Conservation (phyloP, 2,797 vertebrate species). For the Lacerta agilis region DNA sequence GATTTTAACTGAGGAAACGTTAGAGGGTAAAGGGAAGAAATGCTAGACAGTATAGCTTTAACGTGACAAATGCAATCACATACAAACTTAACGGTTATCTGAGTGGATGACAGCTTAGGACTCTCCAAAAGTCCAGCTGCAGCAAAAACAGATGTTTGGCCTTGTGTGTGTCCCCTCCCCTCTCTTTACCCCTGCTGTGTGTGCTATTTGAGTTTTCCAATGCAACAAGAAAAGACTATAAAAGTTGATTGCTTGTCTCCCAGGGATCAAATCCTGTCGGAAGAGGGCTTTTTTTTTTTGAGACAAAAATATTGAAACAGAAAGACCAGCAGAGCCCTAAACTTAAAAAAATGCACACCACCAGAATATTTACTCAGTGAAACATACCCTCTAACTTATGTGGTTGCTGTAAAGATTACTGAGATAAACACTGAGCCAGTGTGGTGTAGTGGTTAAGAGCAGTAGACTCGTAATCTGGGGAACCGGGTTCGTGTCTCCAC, state of each 20-base stretch:
- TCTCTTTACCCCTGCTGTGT: too few species aligned
- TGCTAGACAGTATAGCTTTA: background rate
- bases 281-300: background rate
- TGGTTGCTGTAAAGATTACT: too few species aligned
- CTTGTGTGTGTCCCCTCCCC: too few species aligned
- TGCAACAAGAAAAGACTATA: background rate
- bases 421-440: too few species aligned
- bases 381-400: background rate
- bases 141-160: background rate
- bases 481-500: too few species aligned
- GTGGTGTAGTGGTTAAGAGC: too few species aligned
- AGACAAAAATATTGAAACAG: background rate
- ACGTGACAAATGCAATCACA: background rate
- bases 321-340: background rate
- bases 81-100: background rate
- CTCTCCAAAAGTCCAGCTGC: background rate
- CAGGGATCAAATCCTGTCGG: background rate
- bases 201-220: background rate
- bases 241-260: background rate
- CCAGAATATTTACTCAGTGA: background rate
- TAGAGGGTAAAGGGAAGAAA: background rate
- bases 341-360: background rate
- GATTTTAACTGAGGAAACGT: background rate
- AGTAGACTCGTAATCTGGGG: too few species aligned
- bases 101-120: background rate